These are phyloP conservation scores for Hydropsyche tenuis DNA, from an alignment of 1,140 invertebrate species.

Conservation along the genomic window DNA sequence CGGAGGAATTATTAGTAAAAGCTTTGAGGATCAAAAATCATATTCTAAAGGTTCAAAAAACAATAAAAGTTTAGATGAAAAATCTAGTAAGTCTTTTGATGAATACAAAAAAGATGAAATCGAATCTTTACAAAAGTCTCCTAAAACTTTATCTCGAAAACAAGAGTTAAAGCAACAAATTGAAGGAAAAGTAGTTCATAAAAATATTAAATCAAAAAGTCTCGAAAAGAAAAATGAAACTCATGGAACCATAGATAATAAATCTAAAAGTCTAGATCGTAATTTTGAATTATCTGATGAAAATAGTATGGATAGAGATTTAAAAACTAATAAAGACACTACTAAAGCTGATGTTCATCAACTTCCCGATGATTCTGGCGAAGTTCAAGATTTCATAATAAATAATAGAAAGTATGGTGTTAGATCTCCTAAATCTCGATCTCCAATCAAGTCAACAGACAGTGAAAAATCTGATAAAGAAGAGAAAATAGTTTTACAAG, in stretches of 20 bases:
- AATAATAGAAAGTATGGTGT: constrained; percentile 49
- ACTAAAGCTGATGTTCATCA: constrained; percentile 61
- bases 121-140: constrained; percentile 64
- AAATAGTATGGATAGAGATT: constrained; percentile 32
- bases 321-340: constrained; percentile 55
- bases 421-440: constrained; percentile 45
- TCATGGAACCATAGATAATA: constrained; percentile 64
- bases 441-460: constrained; percentile 48
- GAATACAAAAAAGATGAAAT: constrained; percentile 65
- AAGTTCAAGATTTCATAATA: constrained; percentile 47
- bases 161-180: constrained; percentile 69
- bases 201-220: constrained; percentile 65
- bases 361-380: constrained; percentile 21
- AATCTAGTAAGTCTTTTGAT: constrained; percentile 65
- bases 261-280: constrained; percentile 67
- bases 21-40: constrained; percentile 68
- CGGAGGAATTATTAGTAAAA: constrained; percentile 70
- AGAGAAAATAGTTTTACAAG: constrained; percentile 56
- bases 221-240: constrained; percentile 62
- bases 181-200: constrained; percentile 67
- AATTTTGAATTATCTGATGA: constrained; percentile 59
- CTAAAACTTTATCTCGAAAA: constrained; percentile 66
- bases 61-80: constrained; percentile 68
- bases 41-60: constrained; percentile 62
- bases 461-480: constrained; percentile 50